Evolutionary conservation across 2,797 vertebrate species (phyloP), one percentile per base, ranked within the genome.

Genomic region (Spinibarbus caldwelli): DNA sequence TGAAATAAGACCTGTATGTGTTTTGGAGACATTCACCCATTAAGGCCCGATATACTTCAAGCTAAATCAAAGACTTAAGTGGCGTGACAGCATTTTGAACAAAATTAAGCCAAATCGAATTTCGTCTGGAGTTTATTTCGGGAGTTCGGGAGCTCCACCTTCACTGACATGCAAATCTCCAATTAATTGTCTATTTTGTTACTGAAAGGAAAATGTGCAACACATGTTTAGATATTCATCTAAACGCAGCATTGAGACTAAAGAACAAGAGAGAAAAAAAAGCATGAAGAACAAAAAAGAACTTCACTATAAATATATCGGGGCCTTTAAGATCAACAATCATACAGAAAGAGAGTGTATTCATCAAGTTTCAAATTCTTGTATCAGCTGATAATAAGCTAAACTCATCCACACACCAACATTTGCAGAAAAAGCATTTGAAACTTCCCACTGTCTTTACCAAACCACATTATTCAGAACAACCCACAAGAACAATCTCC

Each of bases 401-500:
- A 36, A 81, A 38, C 66, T 38, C 15, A 72, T 62, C 72, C 59
- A 80, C 77, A 23, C 31, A 87, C 64, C 72, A 71, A 29, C 15
- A 80, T 47, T 17, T 70, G 31, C 41, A 83, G 57, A 45, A 62
- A 82, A 73, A 73, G 21, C 38, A 62, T 29, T 19, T 82, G 11
- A 78, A 78, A 59, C 36, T 6, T 41, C 76, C 54, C 54, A 41
- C 34, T 57, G 38, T 47, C 41, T 82, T 29, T n/a, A 62, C 64
- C 72, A 2, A 68, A 83, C 70, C 83, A 78, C 78, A 64, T 75
- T 64, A 87, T 43, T 80, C 19, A 78, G 41, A 72, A 34, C 38
- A 71, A 75, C 57, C 76, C 54, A 77, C 36, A 75, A 70, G 36
- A 78, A 70, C 31, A 70, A 52, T 29, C 75, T 78, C 81, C 80